Base-by-base conservation (phyloP, 2,113 vertebrate genomes). In the Polyodon spathula region DNA sequence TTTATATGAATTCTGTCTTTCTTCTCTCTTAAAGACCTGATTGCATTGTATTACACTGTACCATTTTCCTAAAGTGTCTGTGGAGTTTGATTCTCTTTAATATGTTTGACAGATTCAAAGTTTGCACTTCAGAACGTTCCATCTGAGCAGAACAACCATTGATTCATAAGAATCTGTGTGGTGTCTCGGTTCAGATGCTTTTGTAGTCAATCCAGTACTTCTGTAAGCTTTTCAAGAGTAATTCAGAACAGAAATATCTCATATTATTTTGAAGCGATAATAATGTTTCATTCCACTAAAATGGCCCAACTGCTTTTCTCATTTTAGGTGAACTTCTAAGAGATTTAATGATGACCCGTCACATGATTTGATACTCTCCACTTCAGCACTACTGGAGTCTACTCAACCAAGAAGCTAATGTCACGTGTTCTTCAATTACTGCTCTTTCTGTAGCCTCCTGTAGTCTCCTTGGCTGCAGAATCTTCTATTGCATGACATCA, bases 401-500 rank as follows among this genome's bases (percentile, higher is more conserved):
- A 59, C 63, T 65, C 54, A 57, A 64, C 59, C 15, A 57, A 59
- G 64, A 46, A 37, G 59, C 65, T 68, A 71, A 77, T 67, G 68
- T 61, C 68, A 38, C 64, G 51, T 38, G 14, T 62, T 64, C 63
- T 62, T 54, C 66, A 60, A 60, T 65, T 68, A 69, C 68, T 38
- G 57, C 56, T 54, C 61, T 8, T 48, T 37, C 56, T 15, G 51
- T 68, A 66, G 60, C 54, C 58, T 54, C n/a, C n/a, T n/a, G n/a
- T n/a, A n/a, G 59, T 37, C 60, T 56, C 37, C 12, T 57, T 39
- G 10, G 8, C 41, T 51, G 54, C 27, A 50, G 17, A n/a, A n/a
- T 63, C 60, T 64, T 8, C 50, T 27, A 6, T 44, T 14, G 50
- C 38, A 72, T 75, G 72, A 78, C 67, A 70, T 75, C 72, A 76